Evolutionary conservation across 2,113 vertebrate genomes (phyloP).

Genomic region (Antechinus stuartii): DNA sequence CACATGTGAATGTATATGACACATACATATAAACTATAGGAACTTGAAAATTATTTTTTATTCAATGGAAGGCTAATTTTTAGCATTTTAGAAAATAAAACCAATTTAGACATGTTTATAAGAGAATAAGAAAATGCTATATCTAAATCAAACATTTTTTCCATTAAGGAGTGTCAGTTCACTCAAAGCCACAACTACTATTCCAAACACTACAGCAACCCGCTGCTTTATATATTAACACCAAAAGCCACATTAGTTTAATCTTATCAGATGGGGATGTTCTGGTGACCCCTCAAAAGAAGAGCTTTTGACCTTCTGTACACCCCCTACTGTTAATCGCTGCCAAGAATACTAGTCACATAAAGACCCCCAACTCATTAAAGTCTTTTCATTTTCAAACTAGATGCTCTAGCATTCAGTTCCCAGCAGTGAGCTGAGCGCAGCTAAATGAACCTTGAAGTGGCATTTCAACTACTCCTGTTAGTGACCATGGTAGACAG

Average conservation of each 20-base stretch:
- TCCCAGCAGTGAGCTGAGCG: slow-evolving; percentile 84
- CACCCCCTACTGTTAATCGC: slow-evolving; percentile 85
- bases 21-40: neutral
- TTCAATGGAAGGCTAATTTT: slow-evolving; percentile 30
- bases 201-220: slow-evolving; percentile 81
- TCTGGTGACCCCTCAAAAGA: slow-evolving; percentile 85
- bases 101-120: slow-evolving; percentile 45
- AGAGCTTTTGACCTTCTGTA: slow-evolving; percentile 86
- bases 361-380: slow-evolving; percentile 87
- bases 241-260: slow-evolving; percentile 87
- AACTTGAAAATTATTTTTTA: slow-evolving; percentile 23
- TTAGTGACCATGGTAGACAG: slow-evolving; percentile 74
- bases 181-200: slow-evolving; percentile 65
- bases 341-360: slow-evolving; percentile 83
- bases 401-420: slow-evolving; percentile 80
- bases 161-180: slow-evolving; percentile 58
- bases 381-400: slow-evolving; percentile 86
- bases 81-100: slow-evolving; percentile 42
- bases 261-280: slow-evolving; percentile 88
- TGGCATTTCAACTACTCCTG: slow-evolving; percentile 80
- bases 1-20: neutral
- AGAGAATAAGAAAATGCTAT: slow-evolving; percentile 32
- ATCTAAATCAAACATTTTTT: slow-evolving; percentile 62
- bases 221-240: slow-evolving; percentile 86
- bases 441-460: slow-evolving; percentile 86